phyloP scores from a whole-genome alignment of 2,888 invertebrate species.

The Dicycla oo region DNA sequence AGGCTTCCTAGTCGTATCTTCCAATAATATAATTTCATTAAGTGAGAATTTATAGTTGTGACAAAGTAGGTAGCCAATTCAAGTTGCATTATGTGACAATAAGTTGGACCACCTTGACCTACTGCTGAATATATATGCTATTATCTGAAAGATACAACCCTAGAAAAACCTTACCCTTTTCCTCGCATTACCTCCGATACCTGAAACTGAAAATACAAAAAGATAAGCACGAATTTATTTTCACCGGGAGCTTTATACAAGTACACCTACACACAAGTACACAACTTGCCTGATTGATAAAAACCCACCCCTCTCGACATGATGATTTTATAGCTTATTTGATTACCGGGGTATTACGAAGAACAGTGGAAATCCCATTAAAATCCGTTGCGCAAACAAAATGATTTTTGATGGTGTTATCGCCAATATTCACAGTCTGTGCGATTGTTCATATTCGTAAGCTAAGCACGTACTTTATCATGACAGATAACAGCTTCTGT shows the following conservation, averaged over 20 bases:
- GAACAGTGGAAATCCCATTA: slow-evolving; percentile 53
- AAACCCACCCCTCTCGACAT: slow-evolving; percentile 40
- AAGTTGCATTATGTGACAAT: not conserved
- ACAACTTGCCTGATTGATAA: slow-evolving; percentile 41
- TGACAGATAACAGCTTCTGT: slow-evolving; percentile 31
- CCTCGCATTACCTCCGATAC: not conserved
- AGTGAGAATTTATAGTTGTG: no score
- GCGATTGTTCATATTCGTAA: slow-evolving; percentile 13
- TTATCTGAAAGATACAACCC: not conserved
- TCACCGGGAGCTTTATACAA: not conserved
- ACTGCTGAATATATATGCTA: not conserved
- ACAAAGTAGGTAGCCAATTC: not conserved
- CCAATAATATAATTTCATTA: not conserved
- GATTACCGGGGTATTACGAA: slow-evolving; percentile 43
- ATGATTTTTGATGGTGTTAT: slow-evolving; percentile 33
- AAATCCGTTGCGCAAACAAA: slow-evolving; percentile 50
- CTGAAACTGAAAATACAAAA: slow-evolving; percentile 4
- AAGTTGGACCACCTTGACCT: not conserved
- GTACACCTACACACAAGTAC: not conserved
- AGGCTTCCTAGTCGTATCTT: not conserved
- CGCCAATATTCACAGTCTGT: slow-evolving; percentile 24
- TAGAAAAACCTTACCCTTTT: slow-evolving; percentile 1
- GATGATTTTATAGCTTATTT: slow-evolving; percentile 57
- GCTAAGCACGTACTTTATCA: slow-evolving; percentile 30
- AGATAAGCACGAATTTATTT: slow-evolving; percentile 10